Evolutionary conservation across 1,140 invertebrate genomes (phyloP), one percentile per base, ranked within the genome.

Genomic region (Oedothorax gibbosus): DNA sequence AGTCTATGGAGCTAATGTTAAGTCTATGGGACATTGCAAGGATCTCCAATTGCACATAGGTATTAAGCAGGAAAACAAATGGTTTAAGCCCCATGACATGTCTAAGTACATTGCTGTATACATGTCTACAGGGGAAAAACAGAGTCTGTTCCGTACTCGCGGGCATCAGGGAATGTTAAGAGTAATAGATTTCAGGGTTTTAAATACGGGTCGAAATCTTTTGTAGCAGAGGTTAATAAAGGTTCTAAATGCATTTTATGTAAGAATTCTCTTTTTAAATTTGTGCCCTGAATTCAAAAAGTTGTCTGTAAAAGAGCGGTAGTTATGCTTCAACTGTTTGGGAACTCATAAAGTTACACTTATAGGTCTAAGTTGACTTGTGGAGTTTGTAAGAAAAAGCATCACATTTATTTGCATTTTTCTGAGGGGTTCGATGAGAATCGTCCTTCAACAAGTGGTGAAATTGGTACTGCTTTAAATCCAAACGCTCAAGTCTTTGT

Each of bases 271-370:
- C 68, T 71, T 1, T 9, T 14, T 71, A n/a, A 51, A 51, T 71
- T 0, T 51, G 9, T 53, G 49, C 9, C 68, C 50, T 51, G 15
- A 7, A 7, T 50, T 71, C 68, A 71, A 71, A 53, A 71, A 71
- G 1, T 51, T 71, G 50, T 14, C 35, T n/a, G 68, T 71, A 15
- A 71, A 71, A 51, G 68, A 71, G 14, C 50, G 68, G 53, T n/a
- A 71, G n/a, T 51, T 71, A 14, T 50, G 14, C 35, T 71, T 71
- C 14, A 71, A 68, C 3, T 68, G 65, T 12, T 12, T 68, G 0
- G 49, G 49, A 21, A 18, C 2, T 12, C 65, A 68, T 68, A 21
- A 68, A 35, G 20, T 68, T 18, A 12, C 14, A 68, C 20, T 18
- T 68, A 35, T 12, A 21, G 49, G 20, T 68, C 65, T n/a, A 68